These are phyloP conservation scores for Charanyca ferruginea DNA, from an alignment of 2,888 invertebrate species.

Conservation along the genomic window DNA sequence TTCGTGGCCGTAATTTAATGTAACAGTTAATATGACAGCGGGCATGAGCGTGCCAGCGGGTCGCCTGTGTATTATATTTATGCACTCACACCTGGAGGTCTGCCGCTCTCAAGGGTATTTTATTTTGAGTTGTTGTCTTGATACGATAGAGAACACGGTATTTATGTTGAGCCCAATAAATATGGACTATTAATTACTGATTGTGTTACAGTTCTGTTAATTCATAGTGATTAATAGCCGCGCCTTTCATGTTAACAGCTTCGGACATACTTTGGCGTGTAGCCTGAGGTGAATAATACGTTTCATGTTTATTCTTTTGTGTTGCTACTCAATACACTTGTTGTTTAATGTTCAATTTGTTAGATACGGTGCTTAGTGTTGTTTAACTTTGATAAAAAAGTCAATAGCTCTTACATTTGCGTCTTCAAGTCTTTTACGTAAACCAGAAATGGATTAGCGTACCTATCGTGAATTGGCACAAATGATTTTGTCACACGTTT, in stretches of 20 bases:
- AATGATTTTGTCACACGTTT: constrained; percentile 43
- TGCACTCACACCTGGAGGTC: constrained; percentile 91
- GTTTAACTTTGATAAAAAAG: constrained; percentile 43
- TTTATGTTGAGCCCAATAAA: constrained; percentile 87
- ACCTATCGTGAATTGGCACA: constrained; percentile 18
- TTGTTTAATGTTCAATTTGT: constrained; percentile 36
- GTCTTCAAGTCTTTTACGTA: constrained; percentile 33
- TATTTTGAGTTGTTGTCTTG: constrained; percentile 86
- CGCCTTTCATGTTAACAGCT: constrained; percentile 66
- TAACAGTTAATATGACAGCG: constrained; percentile 91
- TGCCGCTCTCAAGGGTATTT: constrained; percentile 80
- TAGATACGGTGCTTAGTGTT: constrained; percentile 45
- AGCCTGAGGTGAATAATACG: constrained; percentile 40
- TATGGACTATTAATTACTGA: constrained; percentile 89
- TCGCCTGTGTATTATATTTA: constrained; percentile 89
- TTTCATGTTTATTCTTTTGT: constrained; percentile 54
- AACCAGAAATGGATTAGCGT: constrained; percentile 38
- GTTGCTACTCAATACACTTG: constrained; percentile 43
- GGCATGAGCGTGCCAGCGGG: constrained; percentile 90
- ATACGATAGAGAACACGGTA: constrained; percentile 85
- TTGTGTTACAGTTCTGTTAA: constrained; percentile 88
- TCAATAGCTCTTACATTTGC: constrained; percentile 23
- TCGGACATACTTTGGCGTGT: constrained; percentile 47
- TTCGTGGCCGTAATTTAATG: constrained; percentile 90
- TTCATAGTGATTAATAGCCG: constrained; percentile 85